These are phyloP conservation scores for Troides helena DNA, from an alignment of 2,888 invertebrate genomes.

Conservation along the genomic window DNA sequence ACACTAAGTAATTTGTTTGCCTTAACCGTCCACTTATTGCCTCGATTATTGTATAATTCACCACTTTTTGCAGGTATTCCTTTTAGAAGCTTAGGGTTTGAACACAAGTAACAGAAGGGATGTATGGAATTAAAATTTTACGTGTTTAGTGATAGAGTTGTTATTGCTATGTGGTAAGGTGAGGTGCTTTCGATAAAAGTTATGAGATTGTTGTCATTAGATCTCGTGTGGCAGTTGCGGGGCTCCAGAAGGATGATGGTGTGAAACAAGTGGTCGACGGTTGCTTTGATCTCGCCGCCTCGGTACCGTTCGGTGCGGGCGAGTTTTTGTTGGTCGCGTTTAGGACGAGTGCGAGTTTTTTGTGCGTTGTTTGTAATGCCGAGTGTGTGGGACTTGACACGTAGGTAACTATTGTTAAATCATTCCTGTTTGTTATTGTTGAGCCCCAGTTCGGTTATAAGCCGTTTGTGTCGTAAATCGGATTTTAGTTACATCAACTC, in stretches of 20 bases:
- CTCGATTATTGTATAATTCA: constrained; percentile 17
- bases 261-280: constrained; percentile 71
- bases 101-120: not conserved
- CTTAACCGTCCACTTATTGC: constrained; percentile 17
- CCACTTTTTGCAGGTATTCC: constrained; percentile 17
- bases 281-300: constrained; percentile 65
- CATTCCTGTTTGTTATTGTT: constrained; percentile 70
- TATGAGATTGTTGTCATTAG: constrained; percentile 61
- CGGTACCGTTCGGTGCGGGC: constrained; percentile 69
- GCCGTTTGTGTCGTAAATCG: constrained; percentile 43
- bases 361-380: constrained; percentile 75
- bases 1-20: constrained; percentile 3
- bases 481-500: constrained; percentile 41
- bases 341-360: constrained; percentile 74
- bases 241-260: constrained; percentile 60
- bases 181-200: constrained; percentile 40
- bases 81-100: constrained; percentile 2
- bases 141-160: constrained; percentile 36
- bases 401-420: constrained; percentile 75
- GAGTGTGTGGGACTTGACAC: constrained; percentile 79
- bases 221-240: constrained; percentile 62
- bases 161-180: constrained; percentile 34
- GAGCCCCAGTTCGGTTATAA: constrained; percentile 51
- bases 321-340: constrained; percentile 70
- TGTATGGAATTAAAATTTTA: not conserved